Base-by-base conservation (phyloP, 2,113 vertebrate genomes). In the Gnathonemus longibarbis region DNA sequence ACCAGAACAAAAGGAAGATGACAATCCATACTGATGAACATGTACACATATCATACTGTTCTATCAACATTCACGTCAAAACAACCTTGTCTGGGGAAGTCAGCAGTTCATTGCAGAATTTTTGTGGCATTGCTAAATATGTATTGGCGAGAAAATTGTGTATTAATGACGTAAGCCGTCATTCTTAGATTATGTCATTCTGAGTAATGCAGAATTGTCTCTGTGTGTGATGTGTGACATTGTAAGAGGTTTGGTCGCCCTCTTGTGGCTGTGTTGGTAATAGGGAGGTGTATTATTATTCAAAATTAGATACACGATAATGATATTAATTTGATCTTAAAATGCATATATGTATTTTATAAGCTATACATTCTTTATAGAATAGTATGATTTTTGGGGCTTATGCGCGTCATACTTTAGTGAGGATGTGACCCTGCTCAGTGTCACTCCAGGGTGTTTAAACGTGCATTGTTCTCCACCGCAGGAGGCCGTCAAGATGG, bases 401-500 rank as follows among this genome's bases (percentile, higher is more conserved):
- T 15, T 77, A 17, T 39, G 27, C 1, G 11, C 1, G 13, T 39
- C 13, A 19, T 35, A 15, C 24, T 24, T 66, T 27, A 27, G 58
- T 27, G n/a, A 66, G n/a, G 58, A 27, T 4, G 58, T 27, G 10
- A 27, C 58, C 9, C 58, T 4, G 24, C 58, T 3, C 5, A 6
- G 70, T 15, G 13, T 77, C 70, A 39, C 5, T 77, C 31, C 74
- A 19, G 1, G 13, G 19, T 45, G 80, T 24, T 42, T 45, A 46
- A 42, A 39, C 66, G 0, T 88, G 21, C 48, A 10, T 0, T 10
- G 88, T 21, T 89, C 84, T 11, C 88, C 92, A 92, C 91, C 88
- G 0, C 92, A 99, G 98, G 98, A 31, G 98, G 98, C 46, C 95
- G 98, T 94, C 98, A 97, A 17, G 95, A 96, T 92, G 98, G 98